Base-by-base conservation (phyloP, 1,140 invertebrate genomes). In the Macrocentrus cingulum region DNA sequence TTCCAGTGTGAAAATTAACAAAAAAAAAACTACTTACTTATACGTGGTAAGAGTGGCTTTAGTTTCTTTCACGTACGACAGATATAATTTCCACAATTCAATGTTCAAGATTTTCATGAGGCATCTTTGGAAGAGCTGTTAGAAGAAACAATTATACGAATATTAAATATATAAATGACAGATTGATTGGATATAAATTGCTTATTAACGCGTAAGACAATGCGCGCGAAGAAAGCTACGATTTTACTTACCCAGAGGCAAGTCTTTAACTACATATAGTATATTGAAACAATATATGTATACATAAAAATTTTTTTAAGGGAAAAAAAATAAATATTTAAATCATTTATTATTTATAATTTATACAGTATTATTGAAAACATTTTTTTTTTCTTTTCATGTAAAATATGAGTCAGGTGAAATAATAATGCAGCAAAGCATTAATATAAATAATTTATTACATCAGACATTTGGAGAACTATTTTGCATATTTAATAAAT, bases 21-120 rank as follows among this genome's bases (percentile, higher is more conserved):
- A n/a, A n/a, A n/a, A n/a, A n/a, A n/a, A 50, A 46, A 5, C 9
- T 34, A 86, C 87, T 84, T 86, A 97, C 94, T 95, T 96, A 82
- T 96, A 97, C 0, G 93, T 95, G 11, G 94, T 88, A 42, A 97
- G 83, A 63, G 89, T 89, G 46, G 91, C 90, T 81, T 99, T 98
- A 0, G 95, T 98, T 77, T 99, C 96, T 83, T 97, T 97, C 9
- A 99, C 95, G 81, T 99, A 99, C 66, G 90, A 91, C 32, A 99
- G 84, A 78, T 99, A 99, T 11, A 96, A 85, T 76, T 97, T 94
- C 97, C 97, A 99, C 49, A 99, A 82, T 77, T 99, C 97, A 64
- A 99, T 98, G 81, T 98, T 98, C 34, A 99, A 85, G 57, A 98
- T 95, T 85, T 98, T 98, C 79, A 98, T 95, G 15, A 99, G 85